phyloP scores from a whole-genome alignment of 1,140 invertebrate genomes.

The Pseudomyrmex concolor region DNA sequence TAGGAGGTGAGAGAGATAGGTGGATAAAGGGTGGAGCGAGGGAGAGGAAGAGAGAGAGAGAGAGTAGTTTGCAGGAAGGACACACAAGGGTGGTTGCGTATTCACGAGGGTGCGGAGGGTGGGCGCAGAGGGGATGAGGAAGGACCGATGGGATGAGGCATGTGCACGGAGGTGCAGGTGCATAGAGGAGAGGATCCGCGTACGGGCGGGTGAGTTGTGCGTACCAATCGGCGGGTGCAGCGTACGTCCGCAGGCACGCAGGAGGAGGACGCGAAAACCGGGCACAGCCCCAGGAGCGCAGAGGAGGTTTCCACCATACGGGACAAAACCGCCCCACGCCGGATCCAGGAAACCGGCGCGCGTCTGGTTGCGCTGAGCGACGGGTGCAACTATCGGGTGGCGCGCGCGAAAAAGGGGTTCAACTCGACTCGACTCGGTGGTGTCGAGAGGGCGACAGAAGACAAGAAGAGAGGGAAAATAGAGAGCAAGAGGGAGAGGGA shows the following conservation, averaged over 20 bases:
- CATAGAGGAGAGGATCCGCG: conserved; percentile 70
- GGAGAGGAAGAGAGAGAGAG: background rate
- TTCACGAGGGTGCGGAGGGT: conserved; percentile 1
- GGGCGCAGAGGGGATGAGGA: conserved; percentile 34
- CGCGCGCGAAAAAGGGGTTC: conserved; percentile 68
- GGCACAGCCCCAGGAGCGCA: conserved; percentile 73
- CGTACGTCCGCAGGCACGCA: conserved; percentile 74
- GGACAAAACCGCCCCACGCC: conserved; percentile 73
- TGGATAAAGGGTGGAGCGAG: background rate
- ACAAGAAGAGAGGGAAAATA: background rate
- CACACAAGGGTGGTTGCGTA: conserved; percentile 41
- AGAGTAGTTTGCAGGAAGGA: conserved; percentile 37
- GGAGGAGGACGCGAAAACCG: conserved; percentile 71
- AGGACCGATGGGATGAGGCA: conserved; percentile 38
- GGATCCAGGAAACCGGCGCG: conserved; percentile 69
- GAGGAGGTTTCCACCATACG: conserved; percentile 69
- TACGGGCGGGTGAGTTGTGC: conserved; percentile 73
- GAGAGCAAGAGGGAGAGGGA: conserved; percentile 19
- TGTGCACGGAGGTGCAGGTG: conserved; percentile 59
- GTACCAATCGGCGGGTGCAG: conserved; percentile 74
- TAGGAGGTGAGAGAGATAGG: conserved; percentile 19
- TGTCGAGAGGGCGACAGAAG: conserved; percentile 44
- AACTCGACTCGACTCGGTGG: conserved; percentile 63
- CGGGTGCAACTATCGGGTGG: conserved; percentile 66
- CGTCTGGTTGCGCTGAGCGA: conserved; percentile 69